phyloP scores from a whole-genome alignment of 2,797 vertebrate genomes.

The Acrocephalus scirpaceus region DNA sequence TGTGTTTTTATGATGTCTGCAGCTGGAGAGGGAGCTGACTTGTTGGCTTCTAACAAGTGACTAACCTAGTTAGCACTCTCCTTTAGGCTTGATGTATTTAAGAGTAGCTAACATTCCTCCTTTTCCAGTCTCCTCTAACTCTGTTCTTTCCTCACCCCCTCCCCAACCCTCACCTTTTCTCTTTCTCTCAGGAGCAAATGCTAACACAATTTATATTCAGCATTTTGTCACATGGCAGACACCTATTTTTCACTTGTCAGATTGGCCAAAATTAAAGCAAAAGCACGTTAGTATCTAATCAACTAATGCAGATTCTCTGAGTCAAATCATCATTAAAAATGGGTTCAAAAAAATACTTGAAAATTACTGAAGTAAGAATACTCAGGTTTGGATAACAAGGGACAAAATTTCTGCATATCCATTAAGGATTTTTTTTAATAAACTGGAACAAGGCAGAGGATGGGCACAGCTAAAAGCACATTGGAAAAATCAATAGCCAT shows the following conservation, averaged over 20 bases:
- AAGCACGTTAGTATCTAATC: background rate
- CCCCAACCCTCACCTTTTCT: background rate
- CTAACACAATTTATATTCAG: conserved; percentile 59
- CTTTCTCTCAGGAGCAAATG: conserved; percentile 17
- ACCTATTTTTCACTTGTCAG: conserved; percentile 54
- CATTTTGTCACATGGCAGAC: conserved; percentile 22
- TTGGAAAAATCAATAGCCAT: conserved; percentile 22
- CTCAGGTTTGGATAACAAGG: background rate
- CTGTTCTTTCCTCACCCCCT: background rate
- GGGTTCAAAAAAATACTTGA: background rate
- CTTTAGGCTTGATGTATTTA: background rate
- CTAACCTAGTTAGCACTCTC: background rate
- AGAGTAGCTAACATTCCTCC: background rate
- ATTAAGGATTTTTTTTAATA: background rate
- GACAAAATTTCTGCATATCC: background rate
- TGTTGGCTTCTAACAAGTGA: background rate
- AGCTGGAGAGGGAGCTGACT: background rate
- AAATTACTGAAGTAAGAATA: conserved; percentile 22
- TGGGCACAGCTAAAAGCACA: background rate
- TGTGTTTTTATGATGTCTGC: background rate
- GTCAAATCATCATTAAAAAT: background rate
- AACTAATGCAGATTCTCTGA: background rate
- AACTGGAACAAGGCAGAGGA: conserved; percentile 12
- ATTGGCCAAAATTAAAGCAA: conserved; percentile 42
- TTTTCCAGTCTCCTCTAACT: background rate